Evolutionary conservation across 2,888 invertebrate genomes (phyloP).

Genomic region (Polyommatus iphigenia): DNA sequence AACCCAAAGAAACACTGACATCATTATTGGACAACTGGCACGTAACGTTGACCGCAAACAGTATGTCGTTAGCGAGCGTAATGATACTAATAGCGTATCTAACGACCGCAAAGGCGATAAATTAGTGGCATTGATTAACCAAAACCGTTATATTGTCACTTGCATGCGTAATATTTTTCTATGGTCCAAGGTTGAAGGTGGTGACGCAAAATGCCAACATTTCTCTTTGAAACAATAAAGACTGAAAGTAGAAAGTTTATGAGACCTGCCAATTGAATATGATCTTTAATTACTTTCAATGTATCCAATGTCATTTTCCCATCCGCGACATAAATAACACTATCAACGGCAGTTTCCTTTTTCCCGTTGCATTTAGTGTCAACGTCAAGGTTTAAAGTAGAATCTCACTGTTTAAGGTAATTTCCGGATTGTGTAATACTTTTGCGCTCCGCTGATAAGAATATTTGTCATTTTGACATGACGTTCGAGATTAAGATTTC

Average conservation of each 20-base stretch:
- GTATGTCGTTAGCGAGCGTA: conserved; percentile 8
- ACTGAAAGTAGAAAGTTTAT: neutral
- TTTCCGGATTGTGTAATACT: neutral
- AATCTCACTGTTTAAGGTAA: neutral
- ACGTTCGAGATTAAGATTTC: neutral
- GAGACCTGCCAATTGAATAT: neutral
- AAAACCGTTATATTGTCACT: neutral
- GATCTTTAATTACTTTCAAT: neutral
- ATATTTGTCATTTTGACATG: neutral
- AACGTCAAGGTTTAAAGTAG: neutral
- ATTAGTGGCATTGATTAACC: conserved; percentile 11
- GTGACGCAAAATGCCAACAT: neutral
- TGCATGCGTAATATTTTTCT: neutral
- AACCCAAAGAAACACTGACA: conserved; percentile 28
- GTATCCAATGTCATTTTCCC: neutral
- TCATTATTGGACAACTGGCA: conserved; percentile 22
- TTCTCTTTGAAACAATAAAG: neutral
- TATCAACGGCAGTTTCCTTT: neutral
- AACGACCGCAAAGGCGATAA: conserved; percentile 18
- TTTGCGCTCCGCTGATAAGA: neutral
- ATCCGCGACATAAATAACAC: neutral
- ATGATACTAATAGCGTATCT: conserved; percentile 11
- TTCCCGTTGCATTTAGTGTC: neutral
- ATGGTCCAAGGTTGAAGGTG: neutral
- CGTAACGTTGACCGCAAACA: conserved; percentile 17